Evolutionary conservation across 2,113 vertebrate species (phyloP), one percentile per base, ranked within the genome.

Genomic region (Spea multiplicata): DNA sequence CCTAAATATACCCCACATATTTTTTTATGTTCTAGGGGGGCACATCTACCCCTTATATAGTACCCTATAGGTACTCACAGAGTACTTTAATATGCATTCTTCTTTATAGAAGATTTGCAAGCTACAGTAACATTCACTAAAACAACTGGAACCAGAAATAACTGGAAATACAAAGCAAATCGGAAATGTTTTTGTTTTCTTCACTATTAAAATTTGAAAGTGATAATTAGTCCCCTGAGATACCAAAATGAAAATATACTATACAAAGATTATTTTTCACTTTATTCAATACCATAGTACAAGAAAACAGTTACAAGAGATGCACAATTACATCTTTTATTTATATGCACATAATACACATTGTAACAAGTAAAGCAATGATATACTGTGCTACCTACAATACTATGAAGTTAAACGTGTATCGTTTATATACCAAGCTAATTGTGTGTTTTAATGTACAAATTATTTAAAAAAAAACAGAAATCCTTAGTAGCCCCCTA

Each of bases 201-300:
- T 82, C 52, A 78, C 45, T 57, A 78, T 81, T 75, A 53, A 84
- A 64, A 59, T 47, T 8, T 81, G 80, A 82, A 83, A 75, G 80
- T 17, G 30, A 44, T 44, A 49, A 13, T 80, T 80, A 83, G 52
- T 66, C 67, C 67, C 45, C 68, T 61, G 17, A 44, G 52, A 85
- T 73, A 49, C 7, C 75, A 0, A 0, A 84, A 84, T 50, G 68
- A 84, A 88, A 78, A 85, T 52, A 44, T 72, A 81, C 78, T 57
- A 47, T 71, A 81, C 77, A 85, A 85, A 89, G 84, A 85, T 88
- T 90, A 75, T 87, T 87, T 87, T 92, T 89, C 89, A 91, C 89
- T 99, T 97, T 96, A 97, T 97, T 96, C 88, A 87, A 73, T 90
- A 90, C 94, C 92, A 94, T 93, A 86, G 96, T 95, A 95, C 94